A percentile compares a stretch with the other conserved stretches of the same genome.
phyloP scores from a whole-genome alignment of 2,888 invertebrate genomes.

The Campoletis raptor region DNA sequence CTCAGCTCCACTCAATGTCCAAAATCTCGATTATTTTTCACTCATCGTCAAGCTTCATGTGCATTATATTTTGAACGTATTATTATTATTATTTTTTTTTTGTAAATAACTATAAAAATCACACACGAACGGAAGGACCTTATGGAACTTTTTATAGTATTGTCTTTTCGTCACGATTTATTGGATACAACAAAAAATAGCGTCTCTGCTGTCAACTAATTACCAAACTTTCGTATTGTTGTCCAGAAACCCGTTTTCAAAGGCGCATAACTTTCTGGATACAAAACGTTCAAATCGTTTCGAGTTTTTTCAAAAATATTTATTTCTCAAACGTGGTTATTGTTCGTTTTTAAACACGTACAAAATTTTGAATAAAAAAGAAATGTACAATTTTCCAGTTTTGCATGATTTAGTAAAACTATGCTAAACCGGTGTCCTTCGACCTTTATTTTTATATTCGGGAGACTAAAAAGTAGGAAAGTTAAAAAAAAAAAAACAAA shows the following conservation, averaged over 20 bases:
- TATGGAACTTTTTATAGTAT: neutral
- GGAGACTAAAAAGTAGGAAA: neutral
- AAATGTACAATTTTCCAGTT: no score
- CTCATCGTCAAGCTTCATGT: constrained; percentile 4
- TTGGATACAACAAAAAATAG: no score
- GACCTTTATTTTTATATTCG: neutral
- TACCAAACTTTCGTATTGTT: no score
- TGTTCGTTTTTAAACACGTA: no score
- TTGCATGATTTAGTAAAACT: no score
- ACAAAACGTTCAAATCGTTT: no score
- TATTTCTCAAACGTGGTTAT: no score
- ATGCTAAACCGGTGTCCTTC: neutral
- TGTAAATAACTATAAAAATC: neutral
- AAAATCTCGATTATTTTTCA: constrained; percentile 31
- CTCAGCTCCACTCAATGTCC: constrained; percentile 35
- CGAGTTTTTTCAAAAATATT: no score
- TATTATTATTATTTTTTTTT: neutral
- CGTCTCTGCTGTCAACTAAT: no score
- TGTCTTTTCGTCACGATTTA: neutral
- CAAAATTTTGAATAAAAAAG: no score
- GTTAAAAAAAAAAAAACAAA: constrained; percentile 56
- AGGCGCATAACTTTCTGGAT: no score
- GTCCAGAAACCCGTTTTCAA: no score
- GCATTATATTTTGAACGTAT: neutral
- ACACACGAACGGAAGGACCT: neutral